Base-by-base conservation (phyloP, 1,140 invertebrate genomes). In the Rhagoletis pomonella region DNA sequence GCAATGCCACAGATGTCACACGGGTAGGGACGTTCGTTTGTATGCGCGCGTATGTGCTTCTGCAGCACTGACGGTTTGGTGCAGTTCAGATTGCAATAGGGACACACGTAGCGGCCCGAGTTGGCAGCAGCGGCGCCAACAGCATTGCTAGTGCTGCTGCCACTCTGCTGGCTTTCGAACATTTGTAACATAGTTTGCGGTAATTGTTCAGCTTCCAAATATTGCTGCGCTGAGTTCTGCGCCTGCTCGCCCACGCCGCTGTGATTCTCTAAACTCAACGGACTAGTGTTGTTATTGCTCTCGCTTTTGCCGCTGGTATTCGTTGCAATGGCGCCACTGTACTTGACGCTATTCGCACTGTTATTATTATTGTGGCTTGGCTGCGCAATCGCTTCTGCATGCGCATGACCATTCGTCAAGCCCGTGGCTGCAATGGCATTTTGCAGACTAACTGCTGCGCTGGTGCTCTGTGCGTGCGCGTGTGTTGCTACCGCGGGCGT, bases 61-160 rank as follows among this genome's bases (percentile, higher is more conserved):
- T 98, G 96, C 77, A 98, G 94, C 65, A 98, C 97, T 90, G 97
- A 98, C n/a, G 97, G 98, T 93, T 99, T 99, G 89, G 97, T 96
- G 94, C 97, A 98, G 64, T 95, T 96, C 90, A 97, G 93, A 91
- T 96, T 97, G 94, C 98, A 99, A 93, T 97, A 98, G 2, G 96
- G 95, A 91, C 98, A 99, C 87, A 97, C 95, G 93, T 98, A 96
- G 88, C 95, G 94, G 60, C 95, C 95, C 60, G 93, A 89, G 85
- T 59, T 81, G 50, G 50, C 62, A 81, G 58, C 65, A 84, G 86
- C 65, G 0, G 55, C 19, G 14, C 58, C 65, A 3, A 44, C 59
- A 17, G 29, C 17, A 14, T 84, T 81, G 87, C 29, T 86, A 42
- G 85, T 65, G 39, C 39, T 42, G 39, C 39, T 62, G 14, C 7